Conservation (phyloP, 2,113 vertebrate species). For the Cynocephalus volans region DNA sequence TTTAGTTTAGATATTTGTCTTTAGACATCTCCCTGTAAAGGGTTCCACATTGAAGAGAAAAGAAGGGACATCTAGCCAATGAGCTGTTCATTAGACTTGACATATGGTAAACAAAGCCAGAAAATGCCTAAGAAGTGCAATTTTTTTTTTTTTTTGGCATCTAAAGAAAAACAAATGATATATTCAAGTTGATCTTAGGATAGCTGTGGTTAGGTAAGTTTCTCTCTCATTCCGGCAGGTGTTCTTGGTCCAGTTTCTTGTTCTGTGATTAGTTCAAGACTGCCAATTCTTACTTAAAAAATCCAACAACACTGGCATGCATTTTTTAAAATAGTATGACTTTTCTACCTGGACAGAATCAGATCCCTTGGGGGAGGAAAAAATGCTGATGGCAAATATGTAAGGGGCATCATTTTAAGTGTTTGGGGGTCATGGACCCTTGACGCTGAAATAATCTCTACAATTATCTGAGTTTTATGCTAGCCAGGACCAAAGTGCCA, state of each 20-base stretch:
- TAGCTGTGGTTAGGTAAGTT: neutral
- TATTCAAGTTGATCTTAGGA: neutral
- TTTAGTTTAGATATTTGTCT: constrained; percentile 86
- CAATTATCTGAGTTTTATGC: constrained; percentile 68
- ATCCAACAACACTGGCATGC: too few relatives aligned
- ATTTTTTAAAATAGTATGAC: neutral
- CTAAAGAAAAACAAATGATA: neutral
- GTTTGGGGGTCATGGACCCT: constrained; percentile 68
- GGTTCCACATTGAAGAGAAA: constrained; percentile 42
- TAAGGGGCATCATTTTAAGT: constrained; percentile 74
- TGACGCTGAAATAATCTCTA: constrained; percentile 32
- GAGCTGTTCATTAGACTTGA: constrained; percentile 72
- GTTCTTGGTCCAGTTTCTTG: neutral
- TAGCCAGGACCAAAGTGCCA: constrained; percentile 74
- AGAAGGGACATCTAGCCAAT: constrained; percentile 50
- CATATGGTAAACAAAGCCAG: constrained; percentile 54
- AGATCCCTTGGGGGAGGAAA: neutral
- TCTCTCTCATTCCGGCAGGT: constrained; percentile 54
- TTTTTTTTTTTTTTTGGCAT: constrained; percentile 48
- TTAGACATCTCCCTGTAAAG: constrained; percentile 65
- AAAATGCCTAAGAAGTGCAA: constrained; percentile 21
- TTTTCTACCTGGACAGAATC: constrained; percentile 31
- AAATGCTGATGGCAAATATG: constrained; percentile 64
- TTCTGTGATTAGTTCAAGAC: neutral
- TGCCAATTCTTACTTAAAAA: constrained; percentile 35